Conservation (phyloP, 2,113 vertebrate species). For the Xerus inauris region DNA sequence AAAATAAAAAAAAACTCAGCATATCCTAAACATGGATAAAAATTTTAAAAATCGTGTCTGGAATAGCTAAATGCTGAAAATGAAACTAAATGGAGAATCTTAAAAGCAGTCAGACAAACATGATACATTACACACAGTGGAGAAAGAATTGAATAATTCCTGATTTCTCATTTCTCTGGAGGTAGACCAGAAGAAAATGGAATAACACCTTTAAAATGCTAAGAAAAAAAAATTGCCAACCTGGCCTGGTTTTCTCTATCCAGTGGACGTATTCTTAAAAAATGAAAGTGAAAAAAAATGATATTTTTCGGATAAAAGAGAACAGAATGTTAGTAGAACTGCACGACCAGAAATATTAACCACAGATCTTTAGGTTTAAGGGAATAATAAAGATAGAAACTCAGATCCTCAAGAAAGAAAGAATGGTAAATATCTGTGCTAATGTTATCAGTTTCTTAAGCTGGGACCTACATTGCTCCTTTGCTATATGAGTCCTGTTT, state of each 20-base stretch:
- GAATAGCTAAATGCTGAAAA: neutral
- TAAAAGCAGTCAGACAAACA: neutral
- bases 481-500: neutral
- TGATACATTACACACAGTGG: neutral
- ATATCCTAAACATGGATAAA: neutral
- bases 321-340: neutral
- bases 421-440: neutral
- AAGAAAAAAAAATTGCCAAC: neutral
- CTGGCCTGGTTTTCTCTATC: neutral
- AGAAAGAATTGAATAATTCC: neutral
- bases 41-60: neutral
- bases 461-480: neutral
- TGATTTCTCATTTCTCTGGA: neutral
- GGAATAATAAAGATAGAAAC: neutral
- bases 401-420: neutral
- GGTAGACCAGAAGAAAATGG: neutral
- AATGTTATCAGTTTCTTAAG: neutral
- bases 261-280: neutral
- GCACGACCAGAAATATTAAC: neutral
- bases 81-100: neutral
- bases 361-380: neutral
- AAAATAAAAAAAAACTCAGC: neutral
- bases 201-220: neutral
- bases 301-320: neutral
- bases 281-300: neutral